Conservation (phyloP, 1,140 invertebrate genomes). For the Papilio dardanus region DNA sequence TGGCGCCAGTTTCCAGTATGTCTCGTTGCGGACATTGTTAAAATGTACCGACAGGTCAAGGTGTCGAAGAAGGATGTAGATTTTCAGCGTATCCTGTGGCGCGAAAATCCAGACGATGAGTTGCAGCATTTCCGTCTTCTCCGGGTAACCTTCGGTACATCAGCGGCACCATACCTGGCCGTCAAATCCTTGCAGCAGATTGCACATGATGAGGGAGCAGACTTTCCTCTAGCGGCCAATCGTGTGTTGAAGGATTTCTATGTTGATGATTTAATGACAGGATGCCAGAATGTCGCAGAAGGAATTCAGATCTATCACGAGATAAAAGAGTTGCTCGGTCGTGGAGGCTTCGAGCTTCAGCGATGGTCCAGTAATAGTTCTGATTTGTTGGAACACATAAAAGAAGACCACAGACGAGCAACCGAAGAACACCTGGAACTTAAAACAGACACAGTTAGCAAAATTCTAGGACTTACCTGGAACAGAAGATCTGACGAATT, state of each 20-base stretch:
- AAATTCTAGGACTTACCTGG: constrained; percentile 40
- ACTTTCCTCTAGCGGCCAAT: constrained; percentile 38
- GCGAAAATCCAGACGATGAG: constrained; percentile 31
- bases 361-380: constrained; percentile 43
- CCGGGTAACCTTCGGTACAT: constrained; percentile 44
- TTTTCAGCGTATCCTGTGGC: constrained; percentile 42
- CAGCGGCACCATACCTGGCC: constrained; percentile 45
- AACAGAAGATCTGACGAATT: constrained; percentile 27
- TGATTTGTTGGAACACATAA: constrained; percentile 21
- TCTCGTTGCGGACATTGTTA: constrained; percentile 40
- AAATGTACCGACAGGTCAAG: constrained; percentile 35
- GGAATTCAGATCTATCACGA: constrained; percentile 39
- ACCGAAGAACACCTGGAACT: constrained; percentile 20
- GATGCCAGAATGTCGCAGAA: constrained; percentile 41
- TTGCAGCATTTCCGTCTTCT: constrained; percentile 41
- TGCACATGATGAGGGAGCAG: constrained; percentile 34
- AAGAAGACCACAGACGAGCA: not conserved
- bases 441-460: constrained; percentile 40
- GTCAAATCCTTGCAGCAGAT: constrained; percentile 41
- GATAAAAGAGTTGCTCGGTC: constrained; percentile 37
- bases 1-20: constrained; percentile 40
- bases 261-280: constrained; percentile 44
- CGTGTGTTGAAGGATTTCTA: constrained; percentile 37
- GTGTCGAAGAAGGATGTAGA: constrained; percentile 35
- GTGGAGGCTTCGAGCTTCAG: constrained; percentile 40